Evolutionary conservation across 2,113 vertebrate genomes (phyloP).

Genomic region (Oncorhynchus mykiss): DNA sequence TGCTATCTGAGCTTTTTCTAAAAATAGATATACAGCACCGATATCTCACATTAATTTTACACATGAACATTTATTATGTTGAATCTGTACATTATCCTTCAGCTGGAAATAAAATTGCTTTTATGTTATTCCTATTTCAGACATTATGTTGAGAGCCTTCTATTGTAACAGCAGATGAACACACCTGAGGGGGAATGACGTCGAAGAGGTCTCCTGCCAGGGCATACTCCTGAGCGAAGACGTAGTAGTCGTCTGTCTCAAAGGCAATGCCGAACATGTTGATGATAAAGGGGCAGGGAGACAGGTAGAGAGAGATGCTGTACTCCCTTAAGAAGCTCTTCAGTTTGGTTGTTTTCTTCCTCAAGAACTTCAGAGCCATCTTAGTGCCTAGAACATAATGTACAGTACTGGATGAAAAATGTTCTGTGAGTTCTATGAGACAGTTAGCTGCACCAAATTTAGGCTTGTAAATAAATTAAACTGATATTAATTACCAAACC

Average conservation of each 20-base stretch:
- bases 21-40: not conserved
- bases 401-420: too few species aligned
- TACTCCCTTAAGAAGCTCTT: slow-evolving; percentile 80
- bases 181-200: slow-evolving; percentile 76
- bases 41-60: slow-evolving; percentile 4
- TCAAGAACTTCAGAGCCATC: slow-evolving; percentile 80
- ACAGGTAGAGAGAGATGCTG: slow-evolving; percentile 80
- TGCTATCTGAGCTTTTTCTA: not conserved
- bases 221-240: slow-evolving; percentile 80
- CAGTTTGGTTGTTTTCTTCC: slow-evolving; percentile 81
- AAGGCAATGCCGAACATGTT: slow-evolving; percentile 80
- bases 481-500: slow-evolving; percentile 20
- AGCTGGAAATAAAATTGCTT: not conserved
- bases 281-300: slow-evolving; percentile 80
- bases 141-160: not conserved
- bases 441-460: slow-evolving; percentile 8
- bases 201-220: slow-evolving; percentile 80
- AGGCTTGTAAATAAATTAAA: slow-evolving; percentile 39
- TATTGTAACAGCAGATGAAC: not conserved
- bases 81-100: not conserved
- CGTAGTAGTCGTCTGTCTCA: slow-evolving; percentile 77
- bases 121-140: not conserved
- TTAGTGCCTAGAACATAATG: slow-evolving; percentile 69
- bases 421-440: not conserved
- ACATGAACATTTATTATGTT: not conserved